Conservation (phyloP, 2,888 invertebrate species). For the Sarcophaga variegata region DNA sequence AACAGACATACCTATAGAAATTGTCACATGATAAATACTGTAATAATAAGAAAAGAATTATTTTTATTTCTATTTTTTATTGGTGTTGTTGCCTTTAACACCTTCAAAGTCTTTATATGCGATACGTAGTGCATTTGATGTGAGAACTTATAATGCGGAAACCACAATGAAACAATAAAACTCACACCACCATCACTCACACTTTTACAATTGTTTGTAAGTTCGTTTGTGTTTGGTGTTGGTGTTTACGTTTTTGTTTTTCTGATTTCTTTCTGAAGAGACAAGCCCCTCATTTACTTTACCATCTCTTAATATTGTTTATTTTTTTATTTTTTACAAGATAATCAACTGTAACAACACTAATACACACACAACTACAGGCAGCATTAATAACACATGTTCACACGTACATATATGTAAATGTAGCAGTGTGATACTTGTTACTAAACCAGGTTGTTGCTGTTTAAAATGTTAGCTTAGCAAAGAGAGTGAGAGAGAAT, state of each 20-base stretch:
- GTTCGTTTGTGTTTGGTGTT: neutral
- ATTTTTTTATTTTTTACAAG: conserved; percentile 13
- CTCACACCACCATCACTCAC: neutral
- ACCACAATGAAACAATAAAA: conserved; percentile 11
- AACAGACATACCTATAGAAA: conserved; percentile 3
- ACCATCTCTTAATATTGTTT: neutral
- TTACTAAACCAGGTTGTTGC: neutral
- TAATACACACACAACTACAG: neutral
- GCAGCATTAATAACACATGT: neutral
- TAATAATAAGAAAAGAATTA: neutral
- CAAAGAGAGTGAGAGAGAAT: neutral
- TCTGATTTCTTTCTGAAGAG: conserved; percentile 11
- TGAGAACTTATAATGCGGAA: conserved; percentile 50
- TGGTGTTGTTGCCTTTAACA: conserved; percentile 36
- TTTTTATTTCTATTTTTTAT: neutral
- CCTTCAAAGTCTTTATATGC: conserved; percentile 44
- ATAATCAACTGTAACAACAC: conserved; percentile 22
- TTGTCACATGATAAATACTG: conserved; percentile 43
- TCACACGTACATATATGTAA: neutral
- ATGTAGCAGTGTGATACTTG: neutral
- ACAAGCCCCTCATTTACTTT: conserved; percentile 51
- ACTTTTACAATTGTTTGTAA: neutral
- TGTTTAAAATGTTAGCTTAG: neutral
- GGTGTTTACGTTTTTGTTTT: neutral
- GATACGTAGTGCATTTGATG: neutral